Base-by-base conservation (phyloP, 2,797 vertebrate genomes). In the Chiloscyllium punctatum region DNA sequence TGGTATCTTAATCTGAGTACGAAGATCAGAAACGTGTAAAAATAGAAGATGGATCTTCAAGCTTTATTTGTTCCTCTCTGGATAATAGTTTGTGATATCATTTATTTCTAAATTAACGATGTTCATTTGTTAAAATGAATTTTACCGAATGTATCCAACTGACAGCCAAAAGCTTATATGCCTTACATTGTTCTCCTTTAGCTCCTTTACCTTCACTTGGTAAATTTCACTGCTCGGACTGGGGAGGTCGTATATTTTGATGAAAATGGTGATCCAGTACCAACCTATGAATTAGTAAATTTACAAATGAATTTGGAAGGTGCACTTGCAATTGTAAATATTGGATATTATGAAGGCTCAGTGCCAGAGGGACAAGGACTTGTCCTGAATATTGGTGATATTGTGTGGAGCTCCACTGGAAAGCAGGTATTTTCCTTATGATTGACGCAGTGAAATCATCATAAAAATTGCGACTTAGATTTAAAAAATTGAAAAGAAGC, bases 261-360 rank as follows among this genome's bases (percentile, higher is more conserved):
- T 51, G 69, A 51, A 72, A 95, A 95, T 13, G 95, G 95, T n/a
- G 95, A 95, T 37, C 79, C 95, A 69, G 82, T 57, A 4, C 77
- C 95, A 57, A 62, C 11, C 5, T 95, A 95, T 66, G 95, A 95
- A 66, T 72, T 95, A 30, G 33, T 95, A 27, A 92, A 95, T 37
- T 95, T 42, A 86, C 86, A 66, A 68, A 91, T 23, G 21, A 88
- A 91, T 88, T 51, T 25, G 48, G 13, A 91, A 3, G 84, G 95
- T 9, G 18, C 48, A 11, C 69, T 88, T 72, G 51, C 94, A n/a
- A 53, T 88, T 94, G 71, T 48, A 23, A 88, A 27, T 53, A 30
- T 95, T 57, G 95, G 95, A 9, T 91, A 30, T 15, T 95, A 90
- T 94, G 90, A 95, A 72, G 86, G 74, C 30, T 33, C 95, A 16